Evolutionary conservation across 1,140 invertebrate species (phyloP).

Genomic region (Berghia stephanieae): DNA sequence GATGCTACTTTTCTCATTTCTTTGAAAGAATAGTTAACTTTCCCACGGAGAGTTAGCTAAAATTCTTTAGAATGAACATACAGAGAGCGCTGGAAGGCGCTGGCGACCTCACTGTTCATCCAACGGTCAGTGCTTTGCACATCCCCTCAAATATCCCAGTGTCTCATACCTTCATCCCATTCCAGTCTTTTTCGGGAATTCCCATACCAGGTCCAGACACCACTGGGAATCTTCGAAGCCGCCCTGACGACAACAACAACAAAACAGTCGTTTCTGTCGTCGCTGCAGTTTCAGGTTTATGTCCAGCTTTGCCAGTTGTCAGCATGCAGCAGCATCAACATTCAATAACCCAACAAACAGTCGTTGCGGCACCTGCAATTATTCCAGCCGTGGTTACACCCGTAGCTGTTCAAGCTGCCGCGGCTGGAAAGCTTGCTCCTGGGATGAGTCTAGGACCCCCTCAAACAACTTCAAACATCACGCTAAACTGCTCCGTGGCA

Average conservation of each 20-base stretch:
- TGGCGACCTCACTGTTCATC: slow-evolving; percentile 17
- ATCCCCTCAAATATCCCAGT: slow-evolving; percentile 28
- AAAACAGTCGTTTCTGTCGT: slow-evolving; percentile 29
- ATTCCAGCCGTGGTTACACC: slow-evolving; percentile 24
- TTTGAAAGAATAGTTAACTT: too few species aligned
- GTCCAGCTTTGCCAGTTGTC: slow-evolving; percentile 26
- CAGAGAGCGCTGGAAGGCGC: neutral
- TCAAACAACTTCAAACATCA: too few species aligned
- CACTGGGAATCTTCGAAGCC: slow-evolving; percentile 18
- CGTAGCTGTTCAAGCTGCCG: slow-evolving; percentile 14
- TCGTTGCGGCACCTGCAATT: neutral
- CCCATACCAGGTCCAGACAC: too few species aligned
- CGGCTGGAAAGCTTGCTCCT: too few species aligned
- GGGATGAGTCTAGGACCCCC: too few species aligned
- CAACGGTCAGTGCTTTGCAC: slow-evolving; percentile 23
- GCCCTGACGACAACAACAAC: slow-evolving; percentile 33
- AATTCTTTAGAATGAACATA: slow-evolving; percentile 27
- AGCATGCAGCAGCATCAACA: slow-evolving; percentile 31
- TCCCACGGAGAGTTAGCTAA: too few species aligned
- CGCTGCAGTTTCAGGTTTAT: slow-evolving; percentile 18
- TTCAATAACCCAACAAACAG: slow-evolving; percentile 7
- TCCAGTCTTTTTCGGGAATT: slow-evolving; percentile 25
- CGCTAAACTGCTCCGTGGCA: too few species aligned
- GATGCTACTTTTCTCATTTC: too few species aligned
- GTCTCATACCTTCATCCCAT: slow-evolving; percentile 27